Base-by-base conservation (phyloP, 2,113 vertebrate species). In the Anser cygnoides region DNA sequence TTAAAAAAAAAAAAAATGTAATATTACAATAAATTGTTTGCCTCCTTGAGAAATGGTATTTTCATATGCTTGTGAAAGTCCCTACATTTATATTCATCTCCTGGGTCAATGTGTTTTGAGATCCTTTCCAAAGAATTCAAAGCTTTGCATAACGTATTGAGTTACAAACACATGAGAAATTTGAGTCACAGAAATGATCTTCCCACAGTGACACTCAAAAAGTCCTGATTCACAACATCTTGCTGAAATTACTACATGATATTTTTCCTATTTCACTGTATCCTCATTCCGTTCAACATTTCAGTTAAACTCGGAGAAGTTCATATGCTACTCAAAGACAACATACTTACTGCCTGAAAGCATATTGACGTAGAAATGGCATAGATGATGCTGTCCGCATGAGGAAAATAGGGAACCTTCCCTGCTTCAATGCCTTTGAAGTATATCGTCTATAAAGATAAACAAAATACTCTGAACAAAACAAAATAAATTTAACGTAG, bases 401-500 rank as follows among this genome's bases (percentile, higher is more conserved):
- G 98, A 63, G 99, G 98, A 82, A 99, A 99, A 97, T 99, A 99
- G 12, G 99, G 99, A 93, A 99, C 98, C 41, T 98, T 98, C 67
- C 99, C 99, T 14, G 99, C 98, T 97, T 99, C 99, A 25, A 99
- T 99, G 86, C 99, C 99, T 97, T 99, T 99, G 97, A 99, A 99
- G 97, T 99, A 99, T 96, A 99, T 97, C 4, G 99, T 99, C 99
- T 99, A 91, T 26, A 92, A 97, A 96, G 86, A 84, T 4, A 95
- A 92, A 87, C 6, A 86, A 41, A 23, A 74, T 39, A 84, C 43
- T 33, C 10, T 73, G 62, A 76, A 73, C 10, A 4, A 46, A 67
- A 50, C 41, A 86, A 62, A 91, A 58, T 10, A 28, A 28, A 41
- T 15, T 43, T 39, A 28, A 84, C 76, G 12, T 20, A 74, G 6